Evolutionary conservation across 1,140 invertebrate genomes (phyloP).

Genomic region (Trachymyrmex cornetzi): DNA sequence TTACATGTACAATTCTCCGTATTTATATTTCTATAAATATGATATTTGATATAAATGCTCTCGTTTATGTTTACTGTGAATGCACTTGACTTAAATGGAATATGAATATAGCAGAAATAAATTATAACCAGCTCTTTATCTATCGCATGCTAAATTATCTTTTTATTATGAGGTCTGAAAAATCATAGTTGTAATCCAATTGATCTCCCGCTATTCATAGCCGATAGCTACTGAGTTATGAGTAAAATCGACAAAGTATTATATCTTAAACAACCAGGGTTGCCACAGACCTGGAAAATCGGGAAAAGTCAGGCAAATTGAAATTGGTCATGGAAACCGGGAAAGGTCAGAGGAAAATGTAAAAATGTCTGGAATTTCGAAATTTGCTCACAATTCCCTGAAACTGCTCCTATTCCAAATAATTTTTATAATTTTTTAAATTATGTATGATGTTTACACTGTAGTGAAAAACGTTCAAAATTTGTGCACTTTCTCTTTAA

Average conservation of each 20-base stretch:
- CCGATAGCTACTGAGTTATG: neutral
- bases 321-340: too few species aligned
- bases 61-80: neutral
- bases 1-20: neutral
- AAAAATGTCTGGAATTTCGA: too few species aligned
- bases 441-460: too few species aligned
- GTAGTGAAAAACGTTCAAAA: too few species aligned
- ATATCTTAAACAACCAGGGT: too few species aligned
- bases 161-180: neutral
- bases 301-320: too few species aligned
- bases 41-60: neutral
- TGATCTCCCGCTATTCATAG: neutral
- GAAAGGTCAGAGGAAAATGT: too few species aligned
- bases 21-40: neutral
- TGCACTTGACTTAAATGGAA: neutral
- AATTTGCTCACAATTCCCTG: too few species aligned
- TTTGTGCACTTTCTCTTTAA: too few species aligned
- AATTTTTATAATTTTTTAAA: too few species aligned
- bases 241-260: neutral
- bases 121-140: neutral
- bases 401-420: too few species aligned
- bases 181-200: neutral
- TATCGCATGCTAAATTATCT: neutral
- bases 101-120: conserved; percentile 11
- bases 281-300: too few species aligned